Base-by-base conservation (phyloP, 2,888 invertebrate genomes). In the Perithous albicinctus region DNA sequence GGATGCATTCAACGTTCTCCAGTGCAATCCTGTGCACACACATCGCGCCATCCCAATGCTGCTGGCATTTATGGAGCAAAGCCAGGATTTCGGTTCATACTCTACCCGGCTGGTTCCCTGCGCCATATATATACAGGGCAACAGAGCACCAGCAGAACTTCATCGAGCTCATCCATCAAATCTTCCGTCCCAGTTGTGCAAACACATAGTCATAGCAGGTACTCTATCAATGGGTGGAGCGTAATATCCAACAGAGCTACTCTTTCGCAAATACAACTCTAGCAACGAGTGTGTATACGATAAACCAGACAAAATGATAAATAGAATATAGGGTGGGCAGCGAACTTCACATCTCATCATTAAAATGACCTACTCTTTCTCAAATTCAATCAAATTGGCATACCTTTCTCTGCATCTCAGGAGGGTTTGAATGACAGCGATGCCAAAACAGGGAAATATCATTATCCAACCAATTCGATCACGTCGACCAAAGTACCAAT, bases 111-210 rank as follows among this genome's bases (percentile, higher is more conserved):
- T 51, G 54, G 54, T 69, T 48, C 48, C 18, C 46, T 59, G 35
- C 48, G 15, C 54, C 59, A 32, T 75, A 32, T 48, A 48, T 32
- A 46, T 29, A 61, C 32, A n/a, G 59, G 3, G n/a, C 38, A 20
- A 41, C 63, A 8, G 63, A 63, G 23, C 56, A 59, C 56, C 54
- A 80, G 80, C 83, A 83, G 84, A 87, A 86, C 84, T 86, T 82
- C 86, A 85, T 85, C 86, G 86, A 86, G 78, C 84, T 80, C 84
- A 75, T 80, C 80, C 78, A 81, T 84, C 83, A 83, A 83, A 82
- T 82, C 38, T 48, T 70, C 69, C 78, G 64, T 70, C 56, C 74
- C 63, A 74, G 78, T 78, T 78, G 73, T 63, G 69, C 78, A 74
- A 69, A 81, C 67, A 35, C 29, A 54, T 10, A 51, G 12, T 59